phyloP scores from a whole-genome alignment of 2,113 vertebrate genomes.

The Pogona vitticeps region DNA sequence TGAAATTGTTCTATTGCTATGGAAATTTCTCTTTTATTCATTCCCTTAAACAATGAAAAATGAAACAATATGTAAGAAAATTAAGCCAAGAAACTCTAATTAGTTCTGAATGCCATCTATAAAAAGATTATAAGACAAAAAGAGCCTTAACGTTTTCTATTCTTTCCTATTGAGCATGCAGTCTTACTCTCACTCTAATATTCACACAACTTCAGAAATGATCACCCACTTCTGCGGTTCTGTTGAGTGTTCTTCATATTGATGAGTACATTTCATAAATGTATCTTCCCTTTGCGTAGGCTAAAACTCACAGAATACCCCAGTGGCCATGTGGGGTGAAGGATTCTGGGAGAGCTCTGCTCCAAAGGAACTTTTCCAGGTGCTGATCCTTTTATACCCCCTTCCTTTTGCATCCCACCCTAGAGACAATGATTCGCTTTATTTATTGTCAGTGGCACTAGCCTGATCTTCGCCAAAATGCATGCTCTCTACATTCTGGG shows the following conservation, averaged over 20 bases:
- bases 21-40: not conserved
- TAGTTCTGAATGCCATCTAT: slow-evolving; percentile 30
- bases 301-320: too few species aligned
- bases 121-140: slow-evolving; percentile 24
- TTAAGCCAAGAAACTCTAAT: not conserved
- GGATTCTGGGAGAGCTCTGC: too few species aligned
- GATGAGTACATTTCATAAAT: not conserved
- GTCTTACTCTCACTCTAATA: not conserved
- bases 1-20: slow-evolving; percentile 5
- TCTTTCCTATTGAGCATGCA: not conserved
- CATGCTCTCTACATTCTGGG: not conserved
- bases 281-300: too few species aligned
- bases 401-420: not conserved
- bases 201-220: not conserved
- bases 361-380: too few species aligned
- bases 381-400: too few species aligned
- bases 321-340: too few species aligned
- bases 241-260: not conserved
- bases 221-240: not conserved
- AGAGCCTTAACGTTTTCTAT: not conserved
- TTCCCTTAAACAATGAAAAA: slow-evolving; percentile 12
- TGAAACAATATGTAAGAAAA: not conserved
- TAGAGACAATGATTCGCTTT: not conserved
- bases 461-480: not conserved
- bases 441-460: not conserved